These are phyloP conservation scores for Margarornis squamiger DNA, from an alignment of 2,797 vertebrate genomes.

Conservation along the genomic window DNA sequence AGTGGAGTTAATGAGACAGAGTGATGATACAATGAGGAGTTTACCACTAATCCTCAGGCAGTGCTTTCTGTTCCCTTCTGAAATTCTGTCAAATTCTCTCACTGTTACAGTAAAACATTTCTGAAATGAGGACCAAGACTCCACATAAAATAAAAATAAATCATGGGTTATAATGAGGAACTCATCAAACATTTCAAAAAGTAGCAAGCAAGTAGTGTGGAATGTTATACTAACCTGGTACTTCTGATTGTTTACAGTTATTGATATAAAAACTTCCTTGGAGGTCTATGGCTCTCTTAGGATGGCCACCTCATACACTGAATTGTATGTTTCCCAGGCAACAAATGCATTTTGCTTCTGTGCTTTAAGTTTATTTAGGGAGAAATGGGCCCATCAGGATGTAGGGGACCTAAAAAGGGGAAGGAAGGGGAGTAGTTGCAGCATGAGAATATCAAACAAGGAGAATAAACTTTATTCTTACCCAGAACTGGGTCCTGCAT, in stretches of 20 bases:
- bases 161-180: neutral
- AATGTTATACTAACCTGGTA: constrained; percentile 14
- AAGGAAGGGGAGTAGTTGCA: constrained; percentile 32
- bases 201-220: neutral
- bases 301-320: neutral
- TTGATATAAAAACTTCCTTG: constrained; percentile 57
- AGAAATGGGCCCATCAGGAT: constrained; percentile 42
- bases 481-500: neutral
- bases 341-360: constrained; percentile 67
- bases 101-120: neutral
- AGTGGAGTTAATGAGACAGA: neutral
- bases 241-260: constrained; percentile 21
- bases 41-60: neutral
- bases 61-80: neutral
- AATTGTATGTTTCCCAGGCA: constrained; percentile 51
- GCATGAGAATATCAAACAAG: constrained; percentile 18
- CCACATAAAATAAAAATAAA: neutral
- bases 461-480: neutral
- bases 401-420: constrained; percentile 47
- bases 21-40: neutral
- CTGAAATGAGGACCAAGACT: neutral
- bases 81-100: neutral
- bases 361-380: constrained; percentile 48
- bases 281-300: constrained; percentile 60
- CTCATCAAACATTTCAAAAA: neutral